Evolutionary conservation across 2,888 invertebrate genomes (phyloP).

Genomic region (Parnassius smintheus): DNA sequence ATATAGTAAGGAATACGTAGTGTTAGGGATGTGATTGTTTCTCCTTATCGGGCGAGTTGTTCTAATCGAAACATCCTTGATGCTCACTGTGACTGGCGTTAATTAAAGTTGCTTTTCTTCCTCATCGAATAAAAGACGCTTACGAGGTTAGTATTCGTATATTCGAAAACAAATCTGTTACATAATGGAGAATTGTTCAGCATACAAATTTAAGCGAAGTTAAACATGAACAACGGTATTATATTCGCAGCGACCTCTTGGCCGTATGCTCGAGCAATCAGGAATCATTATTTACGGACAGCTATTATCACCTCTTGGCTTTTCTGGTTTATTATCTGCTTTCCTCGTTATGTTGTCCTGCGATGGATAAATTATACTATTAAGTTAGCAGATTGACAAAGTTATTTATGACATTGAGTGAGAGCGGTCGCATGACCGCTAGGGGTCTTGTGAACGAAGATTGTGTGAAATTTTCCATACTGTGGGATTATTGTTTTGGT

Average conservation of each 20-base stretch:
- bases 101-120: slow-evolving; percentile 69
- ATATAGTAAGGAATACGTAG: not conserved
- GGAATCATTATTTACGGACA: slow-evolving; percentile 79
- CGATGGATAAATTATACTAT: slow-evolving; percentile 79
- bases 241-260: slow-evolving; percentile 53
- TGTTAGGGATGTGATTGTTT: slow-evolving; percentile 72
- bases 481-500: too few species aligned
- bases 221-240: slow-evolving; percentile 31
- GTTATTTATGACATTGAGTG: slow-evolving; percentile 78
- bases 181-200: not conserved
- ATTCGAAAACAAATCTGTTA: not conserved
- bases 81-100: slow-evolving; percentile 60
- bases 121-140: not conserved
- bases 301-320: slow-evolving; percentile 79
- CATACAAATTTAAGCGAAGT: slow-evolving; percentile 25
- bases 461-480: not conserved
- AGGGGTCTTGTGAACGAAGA: slow-evolving; percentile 40
- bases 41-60: slow-evolving; percentile 68
- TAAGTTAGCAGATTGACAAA: slow-evolving; percentile 81
- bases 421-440: slow-evolving; percentile 59
- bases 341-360: slow-evolving; percentile 80
- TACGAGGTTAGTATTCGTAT: not conserved
- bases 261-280: slow-evolving; percentile 74
- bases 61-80: slow-evolving; percentile 75
- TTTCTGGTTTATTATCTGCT: slow-evolving; percentile 79